Evolutionary conservation across 1,140 invertebrate species (phyloP), one percentile per base, ranked within the genome.

Genomic region (Tetranychus cinnabarinus): DNA sequence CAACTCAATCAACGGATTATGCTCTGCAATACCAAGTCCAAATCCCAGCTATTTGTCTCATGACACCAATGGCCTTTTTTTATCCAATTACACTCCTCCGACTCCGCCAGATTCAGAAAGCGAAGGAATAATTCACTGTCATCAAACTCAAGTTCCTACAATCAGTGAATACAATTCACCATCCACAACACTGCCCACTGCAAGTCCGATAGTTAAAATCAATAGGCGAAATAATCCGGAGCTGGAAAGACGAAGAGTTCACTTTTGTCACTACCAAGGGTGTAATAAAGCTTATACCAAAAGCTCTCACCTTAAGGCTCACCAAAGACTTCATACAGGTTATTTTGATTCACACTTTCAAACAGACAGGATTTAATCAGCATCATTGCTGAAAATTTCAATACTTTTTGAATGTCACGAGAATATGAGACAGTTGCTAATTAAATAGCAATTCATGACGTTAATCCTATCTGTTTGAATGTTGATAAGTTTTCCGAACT

Each of bases 241-340:
- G 72, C 73, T 95, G 63, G 91, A 95, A 72, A 93, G 92, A 72
- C 77, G 90, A 66, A 73, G 90, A 69, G 88, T 93, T 65, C 91
- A 95, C 72, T 88, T 88, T 72, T 96, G 91, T 76, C 84, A 90
- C 76, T 95, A 88, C 73, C 81, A 87, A 68, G 91, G 90, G 69
- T 97, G 93, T 75, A 84, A 83, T 68, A 97, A 97, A 77, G 90
- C 96, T 50, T 97, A 97, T 75, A 97, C 92, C 55, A 97, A 97
- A 79, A 93, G 88, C 75, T 97, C 91, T 65, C 93, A 97, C 75
- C 78, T 97, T 12, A 97, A 97, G 76, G 92, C 92, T 60, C 93
- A 97, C 77, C 88, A 96, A 74, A 79, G 93, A 70, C 92, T 95
- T 74, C 92, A 97, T 71, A 96, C 91, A 77, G 92, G 92, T 63